Evolutionary conservation across 2,113 vertebrate species (phyloP).

Genomic region (Empidonax traillii): DNA sequence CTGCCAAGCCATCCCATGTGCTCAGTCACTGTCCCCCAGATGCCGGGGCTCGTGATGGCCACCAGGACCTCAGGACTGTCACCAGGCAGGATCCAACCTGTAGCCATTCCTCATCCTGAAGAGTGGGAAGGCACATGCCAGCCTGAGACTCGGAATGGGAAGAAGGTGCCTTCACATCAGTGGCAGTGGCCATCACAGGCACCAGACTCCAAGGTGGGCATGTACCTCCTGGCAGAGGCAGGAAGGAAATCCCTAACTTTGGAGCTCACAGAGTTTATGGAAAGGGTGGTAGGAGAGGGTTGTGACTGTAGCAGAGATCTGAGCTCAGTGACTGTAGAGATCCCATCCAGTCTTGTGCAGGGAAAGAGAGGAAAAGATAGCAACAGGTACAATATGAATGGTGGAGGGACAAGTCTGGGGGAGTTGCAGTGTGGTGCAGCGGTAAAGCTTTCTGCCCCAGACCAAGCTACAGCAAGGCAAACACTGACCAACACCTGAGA

Average conservation of each 20-base stretch:
- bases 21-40: not conserved
- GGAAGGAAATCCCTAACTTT: not conserved
- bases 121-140: no score
- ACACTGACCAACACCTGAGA: not conserved
- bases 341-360: not conserved
- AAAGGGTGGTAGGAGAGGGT: not conserved
- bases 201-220: not conserved
- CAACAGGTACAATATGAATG: accelerated
- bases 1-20: not conserved
- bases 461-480: not conserved
- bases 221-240: not conserved
- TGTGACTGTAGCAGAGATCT: not conserved
- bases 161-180: not conserved
- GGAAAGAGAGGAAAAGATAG: not conserved
- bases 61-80: not conserved
- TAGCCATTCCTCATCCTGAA: accelerated
- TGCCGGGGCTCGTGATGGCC: not conserved
- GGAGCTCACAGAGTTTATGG: not conserved
- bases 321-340: not conserved
- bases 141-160: not conserved
- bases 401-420: not conserved
- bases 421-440: accelerated
- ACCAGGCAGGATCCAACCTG: not conserved
- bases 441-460: not conserved
- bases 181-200: accelerated